Conservation (phyloP, 1,140 invertebrate species). For the Pomacea maculata region DNA sequence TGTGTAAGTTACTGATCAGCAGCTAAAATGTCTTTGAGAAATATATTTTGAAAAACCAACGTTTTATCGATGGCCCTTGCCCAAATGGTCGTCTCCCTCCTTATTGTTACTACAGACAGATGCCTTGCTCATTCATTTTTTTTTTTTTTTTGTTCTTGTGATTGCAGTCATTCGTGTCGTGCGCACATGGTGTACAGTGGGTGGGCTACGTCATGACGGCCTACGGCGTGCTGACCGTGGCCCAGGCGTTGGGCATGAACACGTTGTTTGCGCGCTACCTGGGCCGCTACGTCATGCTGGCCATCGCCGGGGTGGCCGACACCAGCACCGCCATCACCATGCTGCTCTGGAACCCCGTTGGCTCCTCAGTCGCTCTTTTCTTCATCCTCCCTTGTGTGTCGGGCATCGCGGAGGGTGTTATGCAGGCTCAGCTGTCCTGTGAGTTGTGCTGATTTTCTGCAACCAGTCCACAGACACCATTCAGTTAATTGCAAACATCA, state of each 20-base stretch:
- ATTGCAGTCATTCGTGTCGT: constrained; percentile 26
- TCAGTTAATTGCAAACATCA: too few species aligned
- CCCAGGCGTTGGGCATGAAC: constrained; percentile 21
- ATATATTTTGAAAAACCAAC: too few species aligned
- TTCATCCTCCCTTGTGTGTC: constrained; percentile 26
- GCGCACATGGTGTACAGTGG: constrained; percentile 21
- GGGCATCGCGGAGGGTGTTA: constrained; percentile 30
- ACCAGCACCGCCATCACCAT: constrained; percentile 9
- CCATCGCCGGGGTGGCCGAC: constrained; percentile 15
- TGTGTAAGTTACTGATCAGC: too few species aligned
- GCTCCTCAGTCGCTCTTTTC: not conserved
- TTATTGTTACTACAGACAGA: too few species aligned
- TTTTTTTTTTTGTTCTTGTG: not conserved
- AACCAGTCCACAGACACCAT: too few species aligned
- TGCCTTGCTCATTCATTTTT: too few species aligned
- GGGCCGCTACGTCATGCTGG: constrained; percentile 18
- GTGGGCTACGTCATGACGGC: constrained; percentile 32
- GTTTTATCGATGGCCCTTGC: too few species aligned
- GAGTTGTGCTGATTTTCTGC: not conserved
- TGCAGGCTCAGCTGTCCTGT: constrained; percentile 35
- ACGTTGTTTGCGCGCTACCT: constrained; percentile 12
- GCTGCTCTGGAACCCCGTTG: constrained; percentile 23
- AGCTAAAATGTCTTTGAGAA: too few species aligned
- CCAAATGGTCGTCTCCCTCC: too few species aligned
- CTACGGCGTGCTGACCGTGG: constrained; percentile 18